Evolutionary conservation across 2,113 vertebrate genomes (phyloP).

Genomic region (Sula dactylatra): DNA sequence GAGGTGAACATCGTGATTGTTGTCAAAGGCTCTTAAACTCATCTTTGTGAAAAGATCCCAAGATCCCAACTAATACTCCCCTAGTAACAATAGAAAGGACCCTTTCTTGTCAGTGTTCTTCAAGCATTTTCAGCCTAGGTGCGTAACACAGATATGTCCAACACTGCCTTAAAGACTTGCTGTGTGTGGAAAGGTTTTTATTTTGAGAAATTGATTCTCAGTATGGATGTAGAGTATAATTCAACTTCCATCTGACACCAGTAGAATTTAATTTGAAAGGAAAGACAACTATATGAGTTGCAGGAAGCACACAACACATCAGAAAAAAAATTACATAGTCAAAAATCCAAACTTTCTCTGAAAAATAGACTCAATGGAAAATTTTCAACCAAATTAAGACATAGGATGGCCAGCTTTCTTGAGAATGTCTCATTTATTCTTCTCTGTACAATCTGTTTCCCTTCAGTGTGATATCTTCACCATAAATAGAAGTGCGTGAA

Average conservation of each 20-base stretch:
- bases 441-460: neutral
- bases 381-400: neutral
- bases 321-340: neutral
- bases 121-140: neutral
- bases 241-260: neutral
- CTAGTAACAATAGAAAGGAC: neutral
- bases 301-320: neutral
- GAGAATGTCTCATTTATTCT: neutral
- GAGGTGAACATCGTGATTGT: neutral
- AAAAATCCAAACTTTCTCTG: neutral
- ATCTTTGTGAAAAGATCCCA: neutral
- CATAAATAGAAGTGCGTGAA: neutral
- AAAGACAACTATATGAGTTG: neutral
- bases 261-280: neutral
- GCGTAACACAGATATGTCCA: neutral
- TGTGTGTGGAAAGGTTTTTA: neutral
- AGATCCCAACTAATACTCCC: neutral
- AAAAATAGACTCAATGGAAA: neutral
- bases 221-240: neutral
- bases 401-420: neutral
- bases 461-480: neutral
- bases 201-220: neutral
- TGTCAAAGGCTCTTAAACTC: neutral
- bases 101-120: neutral
- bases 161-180: neutral